phyloP scores from a whole-genome alignment of 2,888 invertebrate genomes.

The Anodontia alba region DNA sequence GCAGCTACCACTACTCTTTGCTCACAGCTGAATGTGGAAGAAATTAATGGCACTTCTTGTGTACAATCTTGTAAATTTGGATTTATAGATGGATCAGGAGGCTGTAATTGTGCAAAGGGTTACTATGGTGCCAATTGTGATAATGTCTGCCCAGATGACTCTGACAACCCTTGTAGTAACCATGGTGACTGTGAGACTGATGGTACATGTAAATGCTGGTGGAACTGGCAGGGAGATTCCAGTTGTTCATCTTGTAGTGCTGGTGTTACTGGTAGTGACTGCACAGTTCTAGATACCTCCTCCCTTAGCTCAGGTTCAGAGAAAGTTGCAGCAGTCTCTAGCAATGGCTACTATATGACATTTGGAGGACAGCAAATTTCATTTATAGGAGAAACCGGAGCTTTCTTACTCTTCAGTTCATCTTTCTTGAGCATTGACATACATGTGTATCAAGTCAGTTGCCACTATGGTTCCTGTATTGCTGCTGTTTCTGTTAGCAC shows the following conservation, averaged over 20 bases:
- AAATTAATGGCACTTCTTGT: slow-evolving; percentile 58
- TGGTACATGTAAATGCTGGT: slow-evolving; percentile 69
- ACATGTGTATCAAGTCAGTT: slow-evolving; percentile 66
- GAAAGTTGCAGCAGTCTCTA: slow-evolving; percentile 62
- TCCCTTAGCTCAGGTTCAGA: slow-evolving; percentile 36
- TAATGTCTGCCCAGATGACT: slow-evolving; percentile 68
- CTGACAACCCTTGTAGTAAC: slow-evolving; percentile 64
- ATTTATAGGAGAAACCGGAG: slow-evolving; percentile 55
- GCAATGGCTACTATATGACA: slow-evolving; percentile 65
- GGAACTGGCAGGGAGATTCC: slow-evolving; percentile 67
- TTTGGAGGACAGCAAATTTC: slow-evolving; percentile 67
- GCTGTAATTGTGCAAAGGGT: slow-evolving; percentile 65
- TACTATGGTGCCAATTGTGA: slow-evolving; percentile 64
- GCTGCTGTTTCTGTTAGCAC: slow-evolving; percentile 63
- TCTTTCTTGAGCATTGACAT: slow-evolving; percentile 48
- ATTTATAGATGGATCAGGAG: slow-evolving; percentile 29
- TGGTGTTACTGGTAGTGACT: slow-evolving; percentile 57
- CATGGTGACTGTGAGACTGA: slow-evolving; percentile 64
- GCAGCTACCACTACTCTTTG: slow-evolving; percentile 36
- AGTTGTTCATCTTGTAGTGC: slow-evolving; percentile 61
- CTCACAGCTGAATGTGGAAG: slow-evolving; percentile 13
- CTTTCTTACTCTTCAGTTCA: slow-evolving; percentile 52
- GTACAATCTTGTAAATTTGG: slow-evolving; percentile 65
- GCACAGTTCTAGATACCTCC: slow-evolving; percentile 54
- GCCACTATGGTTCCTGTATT: slow-evolving; percentile 68